These are phyloP conservation scores for Cyrtonyx montezumae DNA, from an alignment of 2,113 vertebrate species.

Conservation along the genomic window DNA sequence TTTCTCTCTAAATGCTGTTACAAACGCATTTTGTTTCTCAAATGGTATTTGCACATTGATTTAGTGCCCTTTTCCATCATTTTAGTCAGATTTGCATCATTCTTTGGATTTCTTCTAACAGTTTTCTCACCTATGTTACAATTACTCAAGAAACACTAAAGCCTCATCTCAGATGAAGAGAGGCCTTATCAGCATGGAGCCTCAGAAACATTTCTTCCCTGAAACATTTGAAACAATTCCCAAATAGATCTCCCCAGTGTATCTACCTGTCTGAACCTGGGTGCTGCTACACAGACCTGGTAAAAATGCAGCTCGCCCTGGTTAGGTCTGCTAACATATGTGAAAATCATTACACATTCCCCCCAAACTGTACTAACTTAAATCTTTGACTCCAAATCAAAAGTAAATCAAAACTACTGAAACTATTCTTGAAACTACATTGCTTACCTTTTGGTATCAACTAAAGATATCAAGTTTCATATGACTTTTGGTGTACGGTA, in stretches of 20 bases:
- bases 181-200: background rate
- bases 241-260: accelerated
- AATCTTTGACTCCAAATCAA: background rate
- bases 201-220: background rate
- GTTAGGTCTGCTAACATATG: background rate
- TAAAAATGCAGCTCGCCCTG: background rate
- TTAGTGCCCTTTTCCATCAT: background rate
- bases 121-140: background rate
- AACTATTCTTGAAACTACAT: background rate
- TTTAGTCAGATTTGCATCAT: background rate
- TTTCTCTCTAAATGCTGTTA: background rate
- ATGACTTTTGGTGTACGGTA: background rate
- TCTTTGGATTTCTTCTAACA: background rate
- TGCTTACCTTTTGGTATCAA: background rate
- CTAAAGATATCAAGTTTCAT: background rate
- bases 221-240: background rate
- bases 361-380: background rate
- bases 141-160: background rate
- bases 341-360: background rate
- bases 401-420: background rate
- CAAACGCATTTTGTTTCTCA: background rate
- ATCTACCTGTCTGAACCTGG: background rate
- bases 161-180: background rate
- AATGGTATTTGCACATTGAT: background rate
- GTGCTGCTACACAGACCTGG: background rate